Conservation (phyloP, 2,113 vertebrate species). For the Labeo catla region DNA sequence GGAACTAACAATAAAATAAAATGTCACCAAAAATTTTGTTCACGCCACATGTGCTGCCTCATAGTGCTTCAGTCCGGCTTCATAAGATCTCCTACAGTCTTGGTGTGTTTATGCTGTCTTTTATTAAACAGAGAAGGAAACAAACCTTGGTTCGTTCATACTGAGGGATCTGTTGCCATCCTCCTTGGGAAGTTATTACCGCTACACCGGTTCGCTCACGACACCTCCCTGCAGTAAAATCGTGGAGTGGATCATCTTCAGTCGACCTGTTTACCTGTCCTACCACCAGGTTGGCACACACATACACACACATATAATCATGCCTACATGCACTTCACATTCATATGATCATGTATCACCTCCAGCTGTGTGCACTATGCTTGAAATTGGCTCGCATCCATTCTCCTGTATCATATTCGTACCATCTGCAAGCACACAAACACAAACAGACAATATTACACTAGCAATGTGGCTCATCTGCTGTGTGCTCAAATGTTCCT, state of each 20-base stretch:
- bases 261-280: conserved; percentile 91
- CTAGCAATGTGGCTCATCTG: conserved; percentile 51
- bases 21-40: neutral
- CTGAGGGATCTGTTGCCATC: conserved; percentile 91
- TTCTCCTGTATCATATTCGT: conserved; percentile 28
- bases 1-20: neutral
- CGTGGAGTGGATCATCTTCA: conserved; percentile 97
- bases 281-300: conserved; percentile 84
- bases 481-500: conserved; percentile 34
- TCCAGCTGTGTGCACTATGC: conserved; percentile 39
- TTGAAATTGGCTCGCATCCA: neutral
- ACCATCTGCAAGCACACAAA: conserved; percentile 39
- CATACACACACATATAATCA: neutral
- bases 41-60: neutral
- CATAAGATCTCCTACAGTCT: neutral
- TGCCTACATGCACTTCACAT: conserved; percentile 2
- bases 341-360: conserved; percentile 23
- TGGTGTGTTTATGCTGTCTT: conserved; percentile 40
- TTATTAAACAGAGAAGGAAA: conserved; percentile 90
- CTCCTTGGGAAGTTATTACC: conserved; percentile 91
- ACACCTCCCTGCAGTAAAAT: conserved; percentile 96
- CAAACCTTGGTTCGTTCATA: conserved; percentile 91
- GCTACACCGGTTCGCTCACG: conserved; percentile 94
- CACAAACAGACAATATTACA: conserved; percentile 24
- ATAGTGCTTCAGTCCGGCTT: neutral